phyloP scores from a whole-genome alignment of 1,140 invertebrate genomes.

The Pogonus chalceus region DNA sequence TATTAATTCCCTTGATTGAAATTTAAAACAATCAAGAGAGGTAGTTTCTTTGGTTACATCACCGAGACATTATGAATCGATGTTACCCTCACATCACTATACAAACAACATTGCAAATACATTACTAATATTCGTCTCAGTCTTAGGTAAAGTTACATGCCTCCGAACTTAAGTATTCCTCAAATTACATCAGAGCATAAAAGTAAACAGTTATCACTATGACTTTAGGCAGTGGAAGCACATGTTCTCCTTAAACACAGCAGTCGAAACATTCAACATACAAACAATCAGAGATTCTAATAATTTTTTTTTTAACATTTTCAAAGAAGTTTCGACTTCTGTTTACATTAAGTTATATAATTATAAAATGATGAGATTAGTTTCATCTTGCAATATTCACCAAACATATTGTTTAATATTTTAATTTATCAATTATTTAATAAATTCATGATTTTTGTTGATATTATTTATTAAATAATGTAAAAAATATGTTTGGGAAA shows the following conservation, averaged over 20 bases:
- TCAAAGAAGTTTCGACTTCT: too few species aligned
- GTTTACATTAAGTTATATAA: too few species aligned
- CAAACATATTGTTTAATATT: too few species aligned
- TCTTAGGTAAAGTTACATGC: slow-evolving; percentile 4
- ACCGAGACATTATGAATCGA: neutral
- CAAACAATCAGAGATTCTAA: too few species aligned
- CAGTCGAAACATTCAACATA: neutral
- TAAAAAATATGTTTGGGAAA: neutral
- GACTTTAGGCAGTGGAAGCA: slow-evolving; percentile 5
- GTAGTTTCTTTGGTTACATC: slow-evolving; percentile 4
- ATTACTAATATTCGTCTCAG: neutral
- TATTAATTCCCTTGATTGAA: neutral
- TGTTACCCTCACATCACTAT: neutral
- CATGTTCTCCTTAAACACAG: slow-evolving; percentile 1
- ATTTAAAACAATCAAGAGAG: neutral
- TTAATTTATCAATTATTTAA: too few species aligned
- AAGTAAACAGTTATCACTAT: neutral
- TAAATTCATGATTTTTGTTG: too few species aligned
- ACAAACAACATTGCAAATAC: slow-evolving; percentile 5
- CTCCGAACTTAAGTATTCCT: neutral
- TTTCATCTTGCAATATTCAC: too few species aligned
- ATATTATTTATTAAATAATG: too few species aligned
- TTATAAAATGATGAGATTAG: too few species aligned
- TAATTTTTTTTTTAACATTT: too few species aligned
- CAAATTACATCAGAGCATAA: neutral